Evolutionary conservation across 2,113 vertebrate species (phyloP), one percentile per base, ranked within the genome.

Genomic region (Haemorhous mexicanus): DNA sequence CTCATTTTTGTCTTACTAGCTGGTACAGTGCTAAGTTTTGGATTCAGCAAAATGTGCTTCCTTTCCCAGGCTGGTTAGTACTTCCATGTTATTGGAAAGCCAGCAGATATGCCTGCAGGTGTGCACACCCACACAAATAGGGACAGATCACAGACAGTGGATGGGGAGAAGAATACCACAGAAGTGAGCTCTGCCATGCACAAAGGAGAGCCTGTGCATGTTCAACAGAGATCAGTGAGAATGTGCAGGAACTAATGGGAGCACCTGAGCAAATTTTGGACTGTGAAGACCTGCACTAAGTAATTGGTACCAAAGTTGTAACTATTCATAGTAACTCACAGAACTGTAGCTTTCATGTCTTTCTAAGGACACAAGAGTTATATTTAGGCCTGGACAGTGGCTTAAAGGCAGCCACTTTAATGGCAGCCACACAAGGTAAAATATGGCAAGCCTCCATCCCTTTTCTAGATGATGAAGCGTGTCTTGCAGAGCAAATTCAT

Each of bases 101-200:
- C 47, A 84, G 43, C 35, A 87, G 78, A 16, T 8, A 18, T 0
- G 1, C 13, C 58, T 53, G 59, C 47, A 78, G 61, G 47, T 43
- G 49, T 53, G 55, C 35, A 55, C 46, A 66, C 26, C 7, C 53
- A 67, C 37, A 62, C 26, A 49, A 67, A 53, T 0, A 0, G 0
- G 35, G 12, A n/a, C 1, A 1, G 35, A 59, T 18, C 33, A 22
- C 4, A 30, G 43, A 33, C 30, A 12, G 19, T 33, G 22, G 6
- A 24, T 18, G 17, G 28, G 33, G 46, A 21, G 61, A 35, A 85
- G 21, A 72, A 5, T 16, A 16, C 1, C 19, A 62, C 13, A 43
- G 28, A 53, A 58, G 10, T 13, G 28, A 59, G 23, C 33, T 56
- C 73, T 77, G 55, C 50, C 46, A 33, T 3, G 14, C 49, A 16